Evolutionary conservation across 2,113 vertebrate species (phyloP).

Genomic region (Forbesichthys papilliferus): DNA sequence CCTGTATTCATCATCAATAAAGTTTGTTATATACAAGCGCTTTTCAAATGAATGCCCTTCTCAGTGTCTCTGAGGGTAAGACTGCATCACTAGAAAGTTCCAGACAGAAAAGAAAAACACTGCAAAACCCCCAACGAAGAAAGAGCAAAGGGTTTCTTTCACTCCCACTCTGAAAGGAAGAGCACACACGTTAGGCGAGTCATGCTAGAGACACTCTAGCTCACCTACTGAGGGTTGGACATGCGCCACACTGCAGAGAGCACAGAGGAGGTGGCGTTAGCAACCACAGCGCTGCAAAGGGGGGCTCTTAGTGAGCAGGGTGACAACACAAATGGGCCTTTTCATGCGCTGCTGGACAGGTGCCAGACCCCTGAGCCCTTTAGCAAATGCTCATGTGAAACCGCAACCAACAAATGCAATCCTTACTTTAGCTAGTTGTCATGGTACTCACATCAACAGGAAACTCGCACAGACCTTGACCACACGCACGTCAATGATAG

Average conservation of each 20-base stretch:
- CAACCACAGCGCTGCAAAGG: background rate
- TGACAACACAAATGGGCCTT: slow-evolving; percentile 40
- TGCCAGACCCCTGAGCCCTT: slow-evolving; percentile 19
- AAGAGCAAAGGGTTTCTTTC: slow-evolving; percentile 13
- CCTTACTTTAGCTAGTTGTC: slow-evolving; percentile 27
- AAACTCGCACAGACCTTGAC: slow-evolving; percentile 41
- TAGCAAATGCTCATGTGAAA: slow-evolving; percentile 26
- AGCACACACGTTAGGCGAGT: slow-evolving; percentile 15
- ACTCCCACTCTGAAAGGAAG: slow-evolving; percentile 43
- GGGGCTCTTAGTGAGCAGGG: slow-evolving; percentile 43
- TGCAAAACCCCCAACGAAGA: slow-evolving; percentile 2
- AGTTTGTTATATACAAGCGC: background rate
- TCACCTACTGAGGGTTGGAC: slow-evolving; percentile 67
- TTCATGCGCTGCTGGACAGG: slow-evolving; percentile 42
- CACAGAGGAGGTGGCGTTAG: slow-evolving; percentile 67
- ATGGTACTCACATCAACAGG: slow-evolving; percentile 63
- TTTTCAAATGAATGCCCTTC: slow-evolving; percentile 33
- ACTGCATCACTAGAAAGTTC: slow-evolving; percentile 53
- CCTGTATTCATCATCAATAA: slow-evolving; percentile 1
- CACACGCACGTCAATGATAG: slow-evolving; percentile 50
- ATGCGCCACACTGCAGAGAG: slow-evolving; percentile 60
- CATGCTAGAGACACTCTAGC: slow-evolving; percentile 42
- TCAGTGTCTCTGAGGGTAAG: slow-evolving; percentile 14
- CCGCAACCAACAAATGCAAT: slow-evolving; percentile 43
- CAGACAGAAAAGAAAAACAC: slow-evolving; percentile 44